These are phyloP conservation scores for Diplazon laetatorius DNA, from an alignment of 2,888 invertebrate genomes.

Conservation along the genomic window DNA sequence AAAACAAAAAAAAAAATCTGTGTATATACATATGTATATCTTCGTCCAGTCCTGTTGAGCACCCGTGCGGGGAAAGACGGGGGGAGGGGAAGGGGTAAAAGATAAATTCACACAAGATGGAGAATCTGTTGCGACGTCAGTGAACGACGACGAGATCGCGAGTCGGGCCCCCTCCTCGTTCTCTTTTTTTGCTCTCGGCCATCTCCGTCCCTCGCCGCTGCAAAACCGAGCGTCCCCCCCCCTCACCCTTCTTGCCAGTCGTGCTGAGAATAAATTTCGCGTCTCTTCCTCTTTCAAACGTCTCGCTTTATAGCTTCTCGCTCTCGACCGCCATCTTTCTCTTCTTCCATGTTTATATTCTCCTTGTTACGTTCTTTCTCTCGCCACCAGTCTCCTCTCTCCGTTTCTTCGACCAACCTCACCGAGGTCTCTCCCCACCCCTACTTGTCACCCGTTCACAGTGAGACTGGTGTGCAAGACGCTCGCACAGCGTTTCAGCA, in stretches of 20 bases:
- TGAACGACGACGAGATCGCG: conserved; percentile 65
- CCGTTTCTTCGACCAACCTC: conserved; percentile 38
- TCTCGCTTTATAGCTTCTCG: too few species aligned
- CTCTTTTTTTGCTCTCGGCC: conserved; percentile 29
- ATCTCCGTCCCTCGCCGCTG: conserved; percentile 34
- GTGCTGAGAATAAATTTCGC: conserved; percentile 38
- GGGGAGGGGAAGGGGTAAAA: neutral
- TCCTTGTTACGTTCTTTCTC: conserved; percentile 6
- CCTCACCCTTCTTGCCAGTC: conserved; percentile 26
- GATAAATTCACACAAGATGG: conserved; percentile 69
- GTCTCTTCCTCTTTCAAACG: neutral
- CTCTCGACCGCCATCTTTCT: too few species aligned
- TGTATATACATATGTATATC: too few species aligned
- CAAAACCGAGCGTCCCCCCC: conserved; percentile 45
- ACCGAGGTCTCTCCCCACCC: too few species aligned
- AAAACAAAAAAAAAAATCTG: too few species aligned
- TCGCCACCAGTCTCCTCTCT: conserved; percentile 44
- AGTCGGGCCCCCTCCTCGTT: conserved; percentile 53
- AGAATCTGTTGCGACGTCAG: conserved; percentile 74
- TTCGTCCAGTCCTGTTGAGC: too few species aligned
- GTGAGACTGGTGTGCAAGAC: too few species aligned
- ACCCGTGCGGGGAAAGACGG: too few species aligned
- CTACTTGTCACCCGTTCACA: too few species aligned
- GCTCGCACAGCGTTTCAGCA: too few species aligned
- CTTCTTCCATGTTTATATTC: conserved; percentile 29